Conservation (phyloP, 2,113 vertebrate genomes). For the Callipepla californica region DNA sequence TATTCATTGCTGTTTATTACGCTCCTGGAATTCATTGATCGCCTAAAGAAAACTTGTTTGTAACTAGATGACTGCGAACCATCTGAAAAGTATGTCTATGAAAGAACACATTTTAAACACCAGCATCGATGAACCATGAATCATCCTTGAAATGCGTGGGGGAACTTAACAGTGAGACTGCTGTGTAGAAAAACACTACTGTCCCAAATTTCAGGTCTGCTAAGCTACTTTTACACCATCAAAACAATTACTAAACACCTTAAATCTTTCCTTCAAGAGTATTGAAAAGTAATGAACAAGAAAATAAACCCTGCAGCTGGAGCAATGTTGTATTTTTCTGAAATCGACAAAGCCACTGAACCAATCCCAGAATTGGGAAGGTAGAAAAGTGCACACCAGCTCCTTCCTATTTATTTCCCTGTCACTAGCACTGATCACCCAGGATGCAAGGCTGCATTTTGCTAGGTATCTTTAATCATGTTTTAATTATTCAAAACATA, state of each 20-base stretch:
- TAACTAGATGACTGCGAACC: background rate
- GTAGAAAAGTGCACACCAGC: background rate
- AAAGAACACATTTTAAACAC: conserved; percentile 8
- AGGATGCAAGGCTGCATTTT: background rate
- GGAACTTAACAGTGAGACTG: background rate
- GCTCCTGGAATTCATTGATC: background rate
- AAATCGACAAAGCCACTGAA: background rate
- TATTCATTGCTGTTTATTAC: background rate
- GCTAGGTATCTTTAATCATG: background rate
- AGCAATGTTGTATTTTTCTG: background rate
- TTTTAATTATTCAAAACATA: background rate
- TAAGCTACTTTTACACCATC: background rate
- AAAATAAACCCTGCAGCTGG: background rate
- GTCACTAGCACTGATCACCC: background rate
- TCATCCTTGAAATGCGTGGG: background rate
- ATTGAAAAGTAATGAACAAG: background rate
- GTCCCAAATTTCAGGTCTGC: conserved; percentile 8
- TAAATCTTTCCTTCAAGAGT: background rate
- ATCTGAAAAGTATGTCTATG: background rate
- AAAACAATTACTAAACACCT: background rate
- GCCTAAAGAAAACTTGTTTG: background rate
- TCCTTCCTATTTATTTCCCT: background rate
- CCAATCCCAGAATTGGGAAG: background rate
- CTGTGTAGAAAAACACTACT: background rate
- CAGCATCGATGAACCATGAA: background rate